These are phyloP conservation scores for Tauraco hartlaubi DNA, from an alignment of 2,797 vertebrate genomes.

Conservation along the genomic window DNA sequence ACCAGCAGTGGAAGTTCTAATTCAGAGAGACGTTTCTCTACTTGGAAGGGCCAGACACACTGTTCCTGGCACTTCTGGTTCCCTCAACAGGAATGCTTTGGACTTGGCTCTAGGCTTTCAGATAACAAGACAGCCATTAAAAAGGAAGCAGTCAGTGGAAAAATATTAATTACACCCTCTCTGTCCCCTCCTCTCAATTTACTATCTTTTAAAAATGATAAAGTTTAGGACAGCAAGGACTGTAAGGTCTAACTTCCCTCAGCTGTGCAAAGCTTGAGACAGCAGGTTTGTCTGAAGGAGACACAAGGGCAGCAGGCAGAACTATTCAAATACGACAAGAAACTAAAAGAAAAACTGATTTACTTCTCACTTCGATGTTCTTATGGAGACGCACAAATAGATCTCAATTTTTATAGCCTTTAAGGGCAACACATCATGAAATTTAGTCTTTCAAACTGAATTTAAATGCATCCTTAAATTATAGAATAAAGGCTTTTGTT, in stretches of 20 bases:
- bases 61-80: background rate
- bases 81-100: background rate
- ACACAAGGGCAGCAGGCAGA: background rate
- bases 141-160: background rate
- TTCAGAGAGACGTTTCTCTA: background rate
- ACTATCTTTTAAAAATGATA: rapidly evolving
- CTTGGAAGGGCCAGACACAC: background rate
- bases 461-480: slow-evolving; percentile 46
- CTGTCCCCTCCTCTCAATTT: background rate
- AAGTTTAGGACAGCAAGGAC: background rate
- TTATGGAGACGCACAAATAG: background rate
- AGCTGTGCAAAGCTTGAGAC: background rate
- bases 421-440: slow-evolving; percentile 23
- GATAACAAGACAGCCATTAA: too few species aligned
- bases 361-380: background rate
- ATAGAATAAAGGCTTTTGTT: slow-evolving; percentile 27
- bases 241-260: background rate
- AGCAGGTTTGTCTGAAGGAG: background rate
- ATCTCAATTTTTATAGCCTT: slow-evolving; percentile 20
- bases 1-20: background rate
- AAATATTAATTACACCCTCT: background rate
- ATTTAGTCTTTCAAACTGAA: slow-evolving; percentile 40
- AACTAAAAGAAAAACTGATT: background rate
- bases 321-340: background rate
- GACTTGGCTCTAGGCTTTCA: background rate